These are phyloP conservation scores for Cataglyphis albicans DNA, from an alignment of 2,888 invertebrate species.

Conservation along the genomic window DNA sequence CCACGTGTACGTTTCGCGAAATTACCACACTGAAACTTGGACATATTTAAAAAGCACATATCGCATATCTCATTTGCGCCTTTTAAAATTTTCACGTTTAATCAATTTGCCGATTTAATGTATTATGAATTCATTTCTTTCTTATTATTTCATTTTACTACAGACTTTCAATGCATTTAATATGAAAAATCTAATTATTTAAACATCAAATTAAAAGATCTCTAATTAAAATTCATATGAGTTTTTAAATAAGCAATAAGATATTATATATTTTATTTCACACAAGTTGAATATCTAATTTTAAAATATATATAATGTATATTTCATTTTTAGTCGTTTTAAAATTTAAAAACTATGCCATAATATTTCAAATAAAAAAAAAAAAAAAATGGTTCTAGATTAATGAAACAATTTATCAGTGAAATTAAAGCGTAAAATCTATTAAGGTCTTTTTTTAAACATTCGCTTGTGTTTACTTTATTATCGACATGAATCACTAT, in stretches of 20 bases:
- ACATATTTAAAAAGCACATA: no score
- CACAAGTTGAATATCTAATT: not conserved
- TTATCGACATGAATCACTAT: not conserved
- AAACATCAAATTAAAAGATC: constrained; percentile 14
- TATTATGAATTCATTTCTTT: not conserved
- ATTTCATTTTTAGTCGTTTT: not conserved
- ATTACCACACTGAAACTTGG: constrained; percentile 10
- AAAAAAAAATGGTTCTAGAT: not conserved
- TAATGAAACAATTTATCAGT: not conserved
- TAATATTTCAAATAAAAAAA: not conserved
- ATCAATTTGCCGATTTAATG: not conserved
- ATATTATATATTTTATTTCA: not conserved
- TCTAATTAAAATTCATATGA: constrained; percentile 14
- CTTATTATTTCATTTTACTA: not conserved
- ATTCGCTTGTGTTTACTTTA: not conserved
- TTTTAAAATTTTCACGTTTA: not conserved
- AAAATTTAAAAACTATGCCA: not conserved
- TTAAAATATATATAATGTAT: no score
- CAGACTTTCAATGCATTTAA: not conserved
- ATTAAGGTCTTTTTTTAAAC: not conserved
- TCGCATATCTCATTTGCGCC: not conserved
- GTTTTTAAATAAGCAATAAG: not conserved
- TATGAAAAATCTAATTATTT: not conserved
- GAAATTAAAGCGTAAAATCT: not conserved
- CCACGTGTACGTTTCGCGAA: constrained; percentile 13